Base-by-base conservation (phyloP, 2,797 vertebrate species). In the Hippoglossus hippoglossus region DNA sequence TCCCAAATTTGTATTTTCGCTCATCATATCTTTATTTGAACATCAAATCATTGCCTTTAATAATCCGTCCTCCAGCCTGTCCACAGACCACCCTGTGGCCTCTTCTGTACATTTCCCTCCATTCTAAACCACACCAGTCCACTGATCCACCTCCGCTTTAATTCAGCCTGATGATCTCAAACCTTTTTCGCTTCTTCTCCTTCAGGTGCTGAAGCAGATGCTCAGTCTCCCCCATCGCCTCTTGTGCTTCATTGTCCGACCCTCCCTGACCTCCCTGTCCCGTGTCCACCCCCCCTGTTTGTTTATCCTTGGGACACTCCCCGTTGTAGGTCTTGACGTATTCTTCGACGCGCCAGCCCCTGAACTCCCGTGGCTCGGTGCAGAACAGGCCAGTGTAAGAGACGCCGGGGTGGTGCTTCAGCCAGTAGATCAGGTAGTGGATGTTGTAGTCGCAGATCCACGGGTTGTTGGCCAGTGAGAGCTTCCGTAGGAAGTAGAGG, bases 381-480 rank as follows among this genome's bases (percentile, higher is more conserved):
- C 98, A 99, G 76, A 94, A 91, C 69, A 99, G 94, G 59, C 97
- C 98, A 0, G 85, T 95, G 87, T 96, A 92, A 62, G 91, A 89
- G 61, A 99, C 96, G 0, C 94, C 95, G 1, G 96, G 96, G 81
- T 99, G 98, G 72, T 97, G 97, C 83, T 96, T 97, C 71, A 99
- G 88, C 98, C 98, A 99, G 88, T 99, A 99, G 91, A 96, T 95
- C 91, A 99, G 93, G 88, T 99, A 99, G 91, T 99, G 98, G 85
- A 99, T 98, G 90, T 96, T 96, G 91, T 99, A 99, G 91, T 99
- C 98, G 62, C 98, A 99, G 88, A 95, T 92, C 98, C 98, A 99
- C 44, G 96, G 97, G 86, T 99, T 99, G n/a, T 95, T 94, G 80
- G 88, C 94, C 68, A 99, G 93, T 63, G 87, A 94, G 16, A 99